Percentiles rank a stretch among this genome's conserved stretches.
These are phyloP conservation scores for Motacilla tschutschensis DNA, from an alignment of 2,113 vertebrate genomes.

Conservation along the genomic window DNA sequence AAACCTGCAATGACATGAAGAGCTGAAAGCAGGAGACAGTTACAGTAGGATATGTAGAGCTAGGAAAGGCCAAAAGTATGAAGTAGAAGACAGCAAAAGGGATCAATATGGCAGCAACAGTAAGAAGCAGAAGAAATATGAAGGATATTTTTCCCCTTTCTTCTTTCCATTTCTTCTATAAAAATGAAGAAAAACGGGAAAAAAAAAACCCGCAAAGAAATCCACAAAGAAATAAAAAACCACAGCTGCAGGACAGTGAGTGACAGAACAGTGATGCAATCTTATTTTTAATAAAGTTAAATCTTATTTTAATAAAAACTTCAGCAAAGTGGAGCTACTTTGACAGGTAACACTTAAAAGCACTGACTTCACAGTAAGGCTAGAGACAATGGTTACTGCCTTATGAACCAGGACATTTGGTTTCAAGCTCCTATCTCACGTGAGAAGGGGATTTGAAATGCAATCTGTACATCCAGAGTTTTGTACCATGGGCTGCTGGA, in stretches of 20 bases:
- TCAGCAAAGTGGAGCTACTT: neutral
- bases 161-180: neutral
- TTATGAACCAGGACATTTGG: neutral
- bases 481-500: neutral
- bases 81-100: neutral
- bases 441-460: neutral
- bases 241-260: neutral
- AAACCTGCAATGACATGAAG: neutral
- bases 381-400: neutral
- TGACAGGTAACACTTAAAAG: neutral
- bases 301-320: neutral
- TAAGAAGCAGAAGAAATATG: neutral
- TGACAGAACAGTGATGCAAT: neutral
- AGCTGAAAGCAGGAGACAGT: neutral
- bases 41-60: neutral
- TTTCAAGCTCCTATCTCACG: neutral
- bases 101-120: neutral
- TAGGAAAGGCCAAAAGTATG: neutral
- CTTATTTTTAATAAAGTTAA: neutral
- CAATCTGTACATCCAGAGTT: neutral
- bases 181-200: neutral
- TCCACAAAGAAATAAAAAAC: neutral
- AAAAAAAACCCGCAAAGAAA: accelerated
- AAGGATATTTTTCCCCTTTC: neutral
- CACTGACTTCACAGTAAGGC: neutral